phyloP scores from a whole-genome alignment of 2,797 vertebrate species.

The Pelobates cultripes region DNA sequence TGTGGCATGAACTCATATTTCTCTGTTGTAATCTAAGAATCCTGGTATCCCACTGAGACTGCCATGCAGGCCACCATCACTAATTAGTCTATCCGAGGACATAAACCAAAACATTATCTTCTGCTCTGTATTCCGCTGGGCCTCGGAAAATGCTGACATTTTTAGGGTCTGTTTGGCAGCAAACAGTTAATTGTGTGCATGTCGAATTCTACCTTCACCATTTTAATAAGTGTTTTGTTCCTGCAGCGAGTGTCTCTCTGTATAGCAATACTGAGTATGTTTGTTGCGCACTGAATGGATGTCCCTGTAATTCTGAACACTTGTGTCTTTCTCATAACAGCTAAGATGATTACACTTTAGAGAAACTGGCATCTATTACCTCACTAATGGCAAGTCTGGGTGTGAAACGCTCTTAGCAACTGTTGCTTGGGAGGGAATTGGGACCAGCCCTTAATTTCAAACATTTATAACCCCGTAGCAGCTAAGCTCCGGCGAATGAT shows the following conservation, averaged over 20 bases:
- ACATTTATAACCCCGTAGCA: constrained; percentile 65
- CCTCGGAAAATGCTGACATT: neutral
- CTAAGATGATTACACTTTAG: constrained; percentile 36
- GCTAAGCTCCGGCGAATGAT: constrained; percentile 41
- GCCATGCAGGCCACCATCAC: neutral
- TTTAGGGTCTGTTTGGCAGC: neutral
- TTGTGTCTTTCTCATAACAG: constrained; percentile 19
- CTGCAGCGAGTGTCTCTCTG: neutral
- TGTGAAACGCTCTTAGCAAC: constrained; percentile 68
- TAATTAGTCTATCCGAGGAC: constrained; percentile 21
- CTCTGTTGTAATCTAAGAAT: neutral
- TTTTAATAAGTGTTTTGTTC: neutral
- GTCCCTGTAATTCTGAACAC: constrained; percentile 20
- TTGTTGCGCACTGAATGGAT: neutral
- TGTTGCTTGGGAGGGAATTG: constrained; percentile 73
- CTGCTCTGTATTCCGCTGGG: neutral
- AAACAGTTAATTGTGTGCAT: neutral
- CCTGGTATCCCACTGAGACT: neutral
- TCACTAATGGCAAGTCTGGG: constrained; percentile 62
- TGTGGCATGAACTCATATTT: no score
- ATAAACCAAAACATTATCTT: constrained; percentile 8
- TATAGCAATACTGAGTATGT: neutral
- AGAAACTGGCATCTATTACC: constrained; percentile 43
- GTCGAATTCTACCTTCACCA: neutral
- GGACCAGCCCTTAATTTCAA: constrained; percentile 69